phyloP scores from a whole-genome alignment of 2,888 invertebrate genomes.

The Cremastinae sp. region DNA sequence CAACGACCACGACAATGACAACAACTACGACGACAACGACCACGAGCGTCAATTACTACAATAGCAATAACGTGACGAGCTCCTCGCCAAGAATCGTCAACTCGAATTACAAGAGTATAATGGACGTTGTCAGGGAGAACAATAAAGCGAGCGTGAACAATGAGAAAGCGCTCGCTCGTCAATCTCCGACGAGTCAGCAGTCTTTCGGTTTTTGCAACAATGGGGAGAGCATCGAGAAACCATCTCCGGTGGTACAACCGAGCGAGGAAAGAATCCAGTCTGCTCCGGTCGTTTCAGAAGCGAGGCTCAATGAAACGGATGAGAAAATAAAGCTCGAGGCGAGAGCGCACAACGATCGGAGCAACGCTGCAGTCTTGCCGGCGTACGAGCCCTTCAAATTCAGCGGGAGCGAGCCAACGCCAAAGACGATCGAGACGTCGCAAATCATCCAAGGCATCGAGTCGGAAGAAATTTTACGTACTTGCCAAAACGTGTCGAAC shows the following conservation, averaged over 20 bases:
- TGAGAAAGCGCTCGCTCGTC: slow-evolving; percentile 64
- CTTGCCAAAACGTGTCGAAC: slow-evolving; percentile 78
- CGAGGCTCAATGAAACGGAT: slow-evolving; percentile 62
- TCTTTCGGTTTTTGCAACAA: slow-evolving; percentile 38
- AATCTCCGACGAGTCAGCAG: slow-evolving; percentile 63
- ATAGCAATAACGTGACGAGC: slow-evolving; percentile 57
- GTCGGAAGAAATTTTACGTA: slow-evolving; percentile 76
- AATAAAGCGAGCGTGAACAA: slow-evolving; percentile 65
- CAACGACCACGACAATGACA: slow-evolving; percentile 60
- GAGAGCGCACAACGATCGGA: slow-evolving; percentile 65
- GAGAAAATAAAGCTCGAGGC: slow-evolving; percentile 63
- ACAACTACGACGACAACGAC: slow-evolving; percentile 60
- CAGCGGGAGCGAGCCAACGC: slow-evolving; percentile 66
- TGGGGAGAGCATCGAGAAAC: slow-evolving; percentile 46
- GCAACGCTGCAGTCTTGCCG: slow-evolving; percentile 66
- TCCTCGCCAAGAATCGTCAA: slow-evolving; percentile 47
- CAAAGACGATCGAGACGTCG: slow-evolving; percentile 65
- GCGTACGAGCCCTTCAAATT: slow-evolving; percentile 74
- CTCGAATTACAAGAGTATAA: slow-evolving; percentile 62
- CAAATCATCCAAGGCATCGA: slow-evolving; percentile 75
- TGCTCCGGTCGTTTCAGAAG: slow-evolving; percentile 20
- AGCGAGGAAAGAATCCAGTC: slow-evolving; percentile 47
- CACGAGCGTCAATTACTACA: slow-evolving; percentile 64
- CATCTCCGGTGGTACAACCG: slow-evolving; percentile 41
- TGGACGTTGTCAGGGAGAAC: slow-evolving; percentile 65